phyloP scores from a whole-genome alignment of 2,113 vertebrate genomes.

The Platanista minor region DNA sequence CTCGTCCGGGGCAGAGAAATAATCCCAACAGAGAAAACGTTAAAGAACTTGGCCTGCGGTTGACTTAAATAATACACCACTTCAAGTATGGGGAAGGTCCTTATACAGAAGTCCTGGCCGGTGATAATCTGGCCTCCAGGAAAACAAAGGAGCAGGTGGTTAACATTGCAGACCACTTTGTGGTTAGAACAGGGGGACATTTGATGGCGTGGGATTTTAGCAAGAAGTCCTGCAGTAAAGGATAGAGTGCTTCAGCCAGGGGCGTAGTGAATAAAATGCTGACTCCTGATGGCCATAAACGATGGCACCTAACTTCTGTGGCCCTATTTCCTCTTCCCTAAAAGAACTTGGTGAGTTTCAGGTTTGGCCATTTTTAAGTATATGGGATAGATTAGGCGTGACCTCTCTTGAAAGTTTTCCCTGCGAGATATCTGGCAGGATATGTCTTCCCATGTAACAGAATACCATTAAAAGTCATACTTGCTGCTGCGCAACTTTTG shows the following conservation, averaged over 20 bases:
- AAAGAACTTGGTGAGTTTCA: not conserved
- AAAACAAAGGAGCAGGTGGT: not conserved
- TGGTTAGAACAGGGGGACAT: not conserved
- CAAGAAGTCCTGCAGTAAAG: not conserved
- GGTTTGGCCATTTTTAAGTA: not conserved
- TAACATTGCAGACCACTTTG: not conserved
- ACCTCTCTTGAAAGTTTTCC: not conserved
- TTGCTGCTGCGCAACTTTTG: not conserved
- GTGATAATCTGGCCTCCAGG: fast-evolving
- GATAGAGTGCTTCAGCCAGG: not conserved
- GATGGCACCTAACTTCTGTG: not conserved
- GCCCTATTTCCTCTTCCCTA: not conserved
- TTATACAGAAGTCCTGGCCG: not conserved
- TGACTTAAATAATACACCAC: not conserved
- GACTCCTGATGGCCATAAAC: not conserved
- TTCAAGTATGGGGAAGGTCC: not conserved
- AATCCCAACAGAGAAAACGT: not conserved
- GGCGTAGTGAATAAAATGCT: not conserved
- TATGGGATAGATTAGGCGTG: fast-evolving
- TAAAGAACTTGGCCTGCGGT: not conserved
- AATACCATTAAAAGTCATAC: not conserved
- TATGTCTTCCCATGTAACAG: not conserved
- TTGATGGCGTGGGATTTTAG: not conserved
- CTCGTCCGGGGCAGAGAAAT: not conserved
- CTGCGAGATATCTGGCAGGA: not conserved